A percentile compares a stretch with the other conserved stretches of the same genome.
Evolutionary conservation across 1,140 invertebrate species (phyloP).

Genomic region (Nasonia vitripennis): DNA sequence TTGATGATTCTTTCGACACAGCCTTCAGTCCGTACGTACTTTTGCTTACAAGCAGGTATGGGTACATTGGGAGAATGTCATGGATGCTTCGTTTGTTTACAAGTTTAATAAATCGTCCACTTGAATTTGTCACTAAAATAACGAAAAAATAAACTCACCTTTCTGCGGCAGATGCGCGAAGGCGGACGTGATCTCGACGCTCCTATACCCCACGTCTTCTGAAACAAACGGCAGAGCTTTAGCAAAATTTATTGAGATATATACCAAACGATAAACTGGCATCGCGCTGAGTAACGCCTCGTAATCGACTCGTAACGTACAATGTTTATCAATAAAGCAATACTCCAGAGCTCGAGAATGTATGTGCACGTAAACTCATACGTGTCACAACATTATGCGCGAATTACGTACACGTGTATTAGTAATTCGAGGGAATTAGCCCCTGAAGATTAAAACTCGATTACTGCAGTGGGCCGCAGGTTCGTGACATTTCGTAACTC

Average conservation of each 20-base stretch:
- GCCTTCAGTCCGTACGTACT: constrained; percentile 3
- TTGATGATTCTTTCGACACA: background rate
- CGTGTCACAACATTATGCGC: background rate
- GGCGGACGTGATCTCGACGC: constrained; percentile 76
- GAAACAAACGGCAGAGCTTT: constrained; percentile 68
- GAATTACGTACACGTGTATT: background rate
- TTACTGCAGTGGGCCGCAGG: background rate
- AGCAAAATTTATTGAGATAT: constrained; percentile 44
- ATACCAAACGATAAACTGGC: background rate
- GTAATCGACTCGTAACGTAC: too few relatives aligned
- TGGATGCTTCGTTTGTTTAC: too few relatives aligned
- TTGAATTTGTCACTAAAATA: background rate
- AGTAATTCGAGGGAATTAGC: background rate
- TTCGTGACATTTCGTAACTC: background rate
- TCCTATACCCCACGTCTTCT: constrained; percentile 77
- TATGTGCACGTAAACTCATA: too few relatives aligned
- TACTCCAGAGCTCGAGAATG: too few relatives aligned
- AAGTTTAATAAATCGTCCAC: too few relatives aligned
- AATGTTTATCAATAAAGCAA: too few relatives aligned
- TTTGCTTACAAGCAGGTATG: too few relatives aligned
- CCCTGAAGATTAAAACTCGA: background rate
- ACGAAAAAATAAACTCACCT: constrained; percentile 64
- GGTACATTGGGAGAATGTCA: too few relatives aligned
- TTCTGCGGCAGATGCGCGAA: constrained; percentile 76
- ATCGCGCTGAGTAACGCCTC: too few relatives aligned